Conservation (phyloP, 1,140 invertebrate genomes). For the Aphaenogaster floridana region DNA sequence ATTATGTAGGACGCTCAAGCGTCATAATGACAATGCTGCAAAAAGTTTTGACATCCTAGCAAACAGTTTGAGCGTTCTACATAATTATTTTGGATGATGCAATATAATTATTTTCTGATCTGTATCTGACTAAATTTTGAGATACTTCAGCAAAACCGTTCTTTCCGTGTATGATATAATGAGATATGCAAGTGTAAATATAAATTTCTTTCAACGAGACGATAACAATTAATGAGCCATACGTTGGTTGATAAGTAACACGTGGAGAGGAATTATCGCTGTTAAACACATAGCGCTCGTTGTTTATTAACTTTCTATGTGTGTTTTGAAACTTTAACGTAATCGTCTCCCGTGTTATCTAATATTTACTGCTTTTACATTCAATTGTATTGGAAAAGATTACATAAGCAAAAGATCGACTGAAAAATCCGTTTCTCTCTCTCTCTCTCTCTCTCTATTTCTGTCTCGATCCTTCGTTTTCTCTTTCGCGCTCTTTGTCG, state of each 20-base stretch:
- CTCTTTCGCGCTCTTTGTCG: constrained; percentile 43
- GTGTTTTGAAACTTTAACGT: constrained; percentile 32
- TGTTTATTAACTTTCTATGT: constrained; percentile 39
- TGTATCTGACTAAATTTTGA: no score
- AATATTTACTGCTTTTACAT: constrained; percentile 54
- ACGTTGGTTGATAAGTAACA: background rate
- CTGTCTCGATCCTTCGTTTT: constrained; percentile 27
- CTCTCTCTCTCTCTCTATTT: background rate
- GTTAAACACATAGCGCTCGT: background rate
- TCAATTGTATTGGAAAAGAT: constrained; percentile 68
- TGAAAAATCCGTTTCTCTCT: constrained; percentile 55
- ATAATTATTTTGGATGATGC: no score
- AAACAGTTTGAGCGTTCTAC: no score
- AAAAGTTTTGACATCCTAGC: no score
- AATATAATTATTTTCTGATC: no score
- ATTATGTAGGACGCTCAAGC: no score
- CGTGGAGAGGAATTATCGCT: constrained; percentile 3
- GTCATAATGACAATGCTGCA: no score
- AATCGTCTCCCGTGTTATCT: background rate
- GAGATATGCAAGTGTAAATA: background rate
- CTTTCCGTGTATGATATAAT: background rate
- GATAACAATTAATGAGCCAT: background rate
- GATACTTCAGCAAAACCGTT: no score
- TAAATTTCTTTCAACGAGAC: background rate
- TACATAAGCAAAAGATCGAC: constrained; percentile 69